Conservation (phyloP, 1,140 invertebrate genomes). For the Apis cerana region DNA sequence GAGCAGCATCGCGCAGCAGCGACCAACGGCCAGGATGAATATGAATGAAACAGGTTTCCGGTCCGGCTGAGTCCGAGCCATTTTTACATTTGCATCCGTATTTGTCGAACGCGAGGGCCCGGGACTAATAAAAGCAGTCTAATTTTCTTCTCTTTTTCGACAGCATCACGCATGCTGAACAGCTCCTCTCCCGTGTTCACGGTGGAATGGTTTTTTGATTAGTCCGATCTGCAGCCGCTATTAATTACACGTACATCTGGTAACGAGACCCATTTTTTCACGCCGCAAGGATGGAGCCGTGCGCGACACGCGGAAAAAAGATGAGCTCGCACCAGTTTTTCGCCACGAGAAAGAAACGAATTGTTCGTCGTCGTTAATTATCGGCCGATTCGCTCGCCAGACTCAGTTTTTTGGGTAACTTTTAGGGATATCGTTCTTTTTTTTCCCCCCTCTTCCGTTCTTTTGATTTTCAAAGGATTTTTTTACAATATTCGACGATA, state of each 20-base stretch:
- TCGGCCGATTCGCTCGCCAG: neutral
- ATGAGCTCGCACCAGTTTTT: neutral
- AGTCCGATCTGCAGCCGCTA: constrained; percentile 18
- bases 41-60: constrained; percentile 69
- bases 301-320: neutral
- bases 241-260: constrained; percentile 37
- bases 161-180: constrained; percentile 52
- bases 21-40: constrained; percentile 58
- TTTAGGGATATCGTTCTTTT: neutral
- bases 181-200: neutral
- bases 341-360: neutral
- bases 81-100: constrained; percentile 66
- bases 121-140: constrained; percentile 63
- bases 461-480: neutral
- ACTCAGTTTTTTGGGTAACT: neutral
- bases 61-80: constrained; percentile 62
- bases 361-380: constrained; percentile 17
- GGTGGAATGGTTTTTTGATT: constrained; percentile 36
- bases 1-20: constrained; percentile 48
- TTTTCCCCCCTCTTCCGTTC: neutral
- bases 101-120: constrained; percentile 59
- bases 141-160: constrained; percentile 65
- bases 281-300: constrained; percentile 1
- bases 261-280: constrained; percentile 42
- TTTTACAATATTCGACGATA: neutral